phyloP scores from a whole-genome alignment of 2,888 invertebrate species.

The Rotaria magnacalcarata region DNA sequence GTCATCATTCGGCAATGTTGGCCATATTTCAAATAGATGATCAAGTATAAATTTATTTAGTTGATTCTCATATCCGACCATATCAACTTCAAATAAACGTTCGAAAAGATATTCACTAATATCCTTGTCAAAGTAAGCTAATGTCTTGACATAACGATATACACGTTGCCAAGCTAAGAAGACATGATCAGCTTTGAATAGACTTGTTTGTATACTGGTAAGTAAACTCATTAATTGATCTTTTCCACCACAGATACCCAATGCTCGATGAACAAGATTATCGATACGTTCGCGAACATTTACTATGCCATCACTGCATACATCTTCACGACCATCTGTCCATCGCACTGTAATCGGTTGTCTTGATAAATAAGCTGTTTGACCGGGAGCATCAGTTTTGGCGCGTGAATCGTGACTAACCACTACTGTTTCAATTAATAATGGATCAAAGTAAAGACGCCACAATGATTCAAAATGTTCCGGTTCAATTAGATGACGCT shows the following conservation, averaged over 20 bases:
- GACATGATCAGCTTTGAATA: not conserved
- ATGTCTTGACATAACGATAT: not conserved
- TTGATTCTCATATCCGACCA: not conserved
- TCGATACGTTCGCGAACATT: not conserved
- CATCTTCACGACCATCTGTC: not conserved
- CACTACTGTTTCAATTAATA: not conserved
- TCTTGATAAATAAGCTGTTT: not conserved
- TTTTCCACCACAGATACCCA: not conserved
- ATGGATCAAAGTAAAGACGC: not conserved
- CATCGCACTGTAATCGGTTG: not conserved
- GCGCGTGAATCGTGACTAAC: not conserved
- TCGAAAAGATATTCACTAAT: not conserved
- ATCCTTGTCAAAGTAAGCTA: not conserved
- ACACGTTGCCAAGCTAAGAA: not conserved
- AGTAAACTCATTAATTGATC: not conserved
- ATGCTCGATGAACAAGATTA: not conserved
- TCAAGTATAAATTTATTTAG: not conserved
- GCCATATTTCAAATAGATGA: not conserved
- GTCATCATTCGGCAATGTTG: not conserved
- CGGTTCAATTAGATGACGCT: not conserved
- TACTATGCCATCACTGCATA: not conserved
- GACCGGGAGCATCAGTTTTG: not conserved
- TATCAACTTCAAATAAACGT: not conserved
- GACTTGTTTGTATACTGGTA: not conserved
- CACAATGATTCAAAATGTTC: not conserved